Base-by-base conservation (phyloP, 2,113 vertebrate species). In the Nestor notabilis region DNA sequence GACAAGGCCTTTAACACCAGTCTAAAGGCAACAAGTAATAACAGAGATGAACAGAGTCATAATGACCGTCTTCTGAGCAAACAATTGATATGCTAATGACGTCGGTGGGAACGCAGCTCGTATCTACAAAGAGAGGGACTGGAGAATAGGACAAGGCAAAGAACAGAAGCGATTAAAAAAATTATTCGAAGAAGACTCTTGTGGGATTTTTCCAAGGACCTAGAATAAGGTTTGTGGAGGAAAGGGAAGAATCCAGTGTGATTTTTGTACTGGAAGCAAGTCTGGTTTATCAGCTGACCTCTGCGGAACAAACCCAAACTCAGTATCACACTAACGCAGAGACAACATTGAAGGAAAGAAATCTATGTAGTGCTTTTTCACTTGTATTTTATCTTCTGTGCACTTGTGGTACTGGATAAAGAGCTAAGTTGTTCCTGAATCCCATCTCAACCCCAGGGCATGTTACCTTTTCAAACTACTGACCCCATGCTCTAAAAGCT, bases 21-120 rank as follows among this genome's bases (percentile, higher is more conserved):
- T 80, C 79, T 96, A 91, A 96, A 92, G 95, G 63, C 95, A 96
- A 88, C 2, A 3, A 94, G 94, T 89, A 96, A 95, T 84, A 97
- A 95, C 89, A 96, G 87, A 94, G 95, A 91, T 3, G 43, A 93
- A 87, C 74, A 79, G 94, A 95, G 96, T 96, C 94, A 91, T 95
- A 96, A 96, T 95, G 96, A 96, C 96, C 63, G 56, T 96, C 77
- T 66, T 96, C 78, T 52, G 65, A 81, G 81, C 91, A 96, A 96
- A 95, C 94, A 96, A 94, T 96, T 97, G 95, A 96, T 96, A 96
- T 96, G 95, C 75, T 96, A 97, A 96, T 95, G 95, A 93, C 82
- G 53, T 80, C 3, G 78, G 90, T 95, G 93, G 92, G 93, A 97
- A 94, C 6, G 2, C 10, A 91, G 84, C 90, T 91, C 46, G 4